Percentiles rank a stretch among this genome's conserved stretches.
Conservation (phyloP, 1,140 invertebrate species). For the Hyles vespertilio region DNA sequence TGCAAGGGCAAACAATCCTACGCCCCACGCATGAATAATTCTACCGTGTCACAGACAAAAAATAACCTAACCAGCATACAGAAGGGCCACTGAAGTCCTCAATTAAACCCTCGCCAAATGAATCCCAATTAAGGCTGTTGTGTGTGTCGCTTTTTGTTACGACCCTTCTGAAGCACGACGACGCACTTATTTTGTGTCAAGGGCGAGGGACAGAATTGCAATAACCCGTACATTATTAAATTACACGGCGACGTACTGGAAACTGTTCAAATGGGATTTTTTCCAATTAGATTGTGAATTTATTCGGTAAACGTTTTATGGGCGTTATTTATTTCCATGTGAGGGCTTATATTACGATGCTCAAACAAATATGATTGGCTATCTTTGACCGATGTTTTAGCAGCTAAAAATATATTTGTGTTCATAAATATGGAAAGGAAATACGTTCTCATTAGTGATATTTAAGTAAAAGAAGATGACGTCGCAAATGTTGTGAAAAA, state of each 20-base stretch:
- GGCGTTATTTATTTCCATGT: not conserved
- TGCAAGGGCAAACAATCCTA: slow-evolving; percentile 59
- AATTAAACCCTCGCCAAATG: not conserved
- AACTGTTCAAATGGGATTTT: slow-evolving; percentile 37
- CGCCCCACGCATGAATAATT: slow-evolving; percentile 64
- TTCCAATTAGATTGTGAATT: slow-evolving; percentile 13
- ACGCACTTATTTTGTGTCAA: slow-evolving; percentile 14
- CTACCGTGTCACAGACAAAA: slow-evolving; percentile 17
- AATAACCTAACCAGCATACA: not conserved
- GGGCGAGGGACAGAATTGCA: slow-evolving; percentile 51
- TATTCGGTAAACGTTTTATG: slow-evolving; percentile 7
- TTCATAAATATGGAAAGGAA: too few species aligned
- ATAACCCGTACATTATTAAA: slow-evolving; percentile 66
- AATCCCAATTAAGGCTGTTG: too few species aligned
- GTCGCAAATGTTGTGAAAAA: too few species aligned
- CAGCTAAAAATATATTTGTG: too few species aligned
- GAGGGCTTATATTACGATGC: not conserved
- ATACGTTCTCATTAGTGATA: too few species aligned
- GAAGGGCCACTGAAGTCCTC: slow-evolving; percentile 1
- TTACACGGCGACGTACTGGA: slow-evolving; percentile 44
- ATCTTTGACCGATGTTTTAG: not conserved
- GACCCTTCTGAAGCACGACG: slow-evolving; percentile 3
- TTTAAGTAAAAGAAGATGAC: too few species aligned
- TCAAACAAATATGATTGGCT: not conserved
- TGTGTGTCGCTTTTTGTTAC: slow-evolving; percentile 2